phyloP scores from a whole-genome alignment of 2,113 vertebrate genomes.

The Phalacrocorax pelagicus region DNA sequence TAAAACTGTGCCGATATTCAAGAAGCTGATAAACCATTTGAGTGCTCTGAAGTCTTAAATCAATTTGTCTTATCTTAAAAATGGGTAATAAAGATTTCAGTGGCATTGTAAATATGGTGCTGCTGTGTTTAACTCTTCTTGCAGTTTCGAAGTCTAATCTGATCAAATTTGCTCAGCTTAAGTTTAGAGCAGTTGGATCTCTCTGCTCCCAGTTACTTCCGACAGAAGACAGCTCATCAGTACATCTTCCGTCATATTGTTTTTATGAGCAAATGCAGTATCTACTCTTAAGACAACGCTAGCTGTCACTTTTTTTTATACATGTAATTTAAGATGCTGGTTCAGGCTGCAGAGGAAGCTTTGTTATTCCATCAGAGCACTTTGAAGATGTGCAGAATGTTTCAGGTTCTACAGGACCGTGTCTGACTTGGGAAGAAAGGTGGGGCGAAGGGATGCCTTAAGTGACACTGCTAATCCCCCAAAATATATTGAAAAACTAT shows the following conservation, averaged over 20 bases:
- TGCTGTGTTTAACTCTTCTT: background rate
- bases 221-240: background rate
- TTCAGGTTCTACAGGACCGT: background rate
- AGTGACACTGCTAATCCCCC: background rate
- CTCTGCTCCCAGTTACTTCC: background rate
- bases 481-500: background rate
- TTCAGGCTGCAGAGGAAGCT: background rate
- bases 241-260: background rate
- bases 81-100: background rate
- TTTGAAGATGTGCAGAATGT: background rate
- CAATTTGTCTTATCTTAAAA: slow-evolving; percentile 5
- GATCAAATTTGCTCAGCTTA: background rate
- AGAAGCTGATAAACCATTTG: background rate
- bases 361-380: background rate
- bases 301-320: background rate
- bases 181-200: background rate
- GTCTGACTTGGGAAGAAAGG: background rate
- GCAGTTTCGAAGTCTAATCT: background rate
- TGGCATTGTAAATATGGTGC: background rate
- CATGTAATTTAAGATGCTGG: background rate
- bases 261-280: background rate
- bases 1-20: background rate
- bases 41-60: background rate
- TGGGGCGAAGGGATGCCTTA: background rate
- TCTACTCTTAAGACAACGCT: background rate